Evolutionary conservation across 2,797 vertebrate species (phyloP), one percentile per base, ranked within the genome.

Genomic region (Hoplostethus mediterraneus): DNA sequence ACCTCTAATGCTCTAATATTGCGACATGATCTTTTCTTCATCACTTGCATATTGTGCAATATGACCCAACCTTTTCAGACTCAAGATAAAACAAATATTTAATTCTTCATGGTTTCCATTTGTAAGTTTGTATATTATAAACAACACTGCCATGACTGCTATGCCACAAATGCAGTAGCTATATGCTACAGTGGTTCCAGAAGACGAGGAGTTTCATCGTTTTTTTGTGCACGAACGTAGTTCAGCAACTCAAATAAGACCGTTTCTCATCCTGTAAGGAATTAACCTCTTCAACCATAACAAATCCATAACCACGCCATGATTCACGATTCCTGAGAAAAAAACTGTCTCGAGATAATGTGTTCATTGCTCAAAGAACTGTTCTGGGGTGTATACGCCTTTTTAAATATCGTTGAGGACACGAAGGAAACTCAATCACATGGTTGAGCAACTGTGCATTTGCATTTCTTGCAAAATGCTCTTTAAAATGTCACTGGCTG

Each of bases 401-500:
- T 74, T 64, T 33, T 71, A 77, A 89, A 82, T 80, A 81, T 83
- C 40, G 12, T 52, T 9, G 36, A 71, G 73, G 74, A 82, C 85
- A 67, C 13, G 66, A 73, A 57, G 47, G 58, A 80, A 87, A 88
- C 65, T 75, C 81, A 89, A 82, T 91, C 88, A 88, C 42, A 87
- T 84, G 88, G 75, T 82, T 83, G 86, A 89, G 63, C n/a, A n/a
- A n/a, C n/a, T n/a, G n/a, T n/a, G n/a, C n/a, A n/a, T n/a, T n/a
- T n/a, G n/a, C n/a, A 33, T 77, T 83, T 82, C 70, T 72, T 75
- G 30, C 59, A 86, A 80, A 81, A 73, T 85, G 69, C 78, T 84
- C 63, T 88, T 80, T 81, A 80, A 86, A 90, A 91, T 90, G 85
- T 89, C 87, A 87, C 56, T 0, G 42, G 36, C 84, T 78, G 56